phyloP scores from a whole-genome alignment of 2,113 vertebrate species.

The Edolisoma coerulescens region DNA sequence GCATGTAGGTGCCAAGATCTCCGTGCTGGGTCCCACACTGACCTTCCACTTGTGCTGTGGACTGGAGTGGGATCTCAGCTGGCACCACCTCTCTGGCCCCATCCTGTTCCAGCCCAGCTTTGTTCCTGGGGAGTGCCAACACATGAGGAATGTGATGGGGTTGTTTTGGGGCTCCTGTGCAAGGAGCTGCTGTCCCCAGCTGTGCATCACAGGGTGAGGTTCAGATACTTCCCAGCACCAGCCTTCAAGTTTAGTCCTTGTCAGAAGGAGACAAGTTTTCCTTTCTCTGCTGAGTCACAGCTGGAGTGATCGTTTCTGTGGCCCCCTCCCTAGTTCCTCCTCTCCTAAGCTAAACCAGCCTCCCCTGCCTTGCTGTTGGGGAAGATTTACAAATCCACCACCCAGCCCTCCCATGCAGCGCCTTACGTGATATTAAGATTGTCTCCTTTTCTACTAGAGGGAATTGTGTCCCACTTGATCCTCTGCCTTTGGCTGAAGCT shows the following conservation, averaged over 20 bases:
- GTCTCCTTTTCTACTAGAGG: background rate
- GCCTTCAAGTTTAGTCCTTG: background rate
- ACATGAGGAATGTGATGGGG: fast-evolving
- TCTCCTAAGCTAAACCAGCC: background rate
- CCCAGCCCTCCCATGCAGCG: background rate
- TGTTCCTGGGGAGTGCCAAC: background rate
- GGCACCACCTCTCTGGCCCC: background rate
- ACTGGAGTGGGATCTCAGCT: background rate
- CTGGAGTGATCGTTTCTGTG: background rate
- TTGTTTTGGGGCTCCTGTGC: background rate
- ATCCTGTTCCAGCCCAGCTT: background rate
- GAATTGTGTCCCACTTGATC: background rate
- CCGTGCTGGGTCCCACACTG: fast-evolving
- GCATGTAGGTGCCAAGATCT: background rate
- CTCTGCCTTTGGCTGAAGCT: background rate
- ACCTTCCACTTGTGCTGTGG: background rate
- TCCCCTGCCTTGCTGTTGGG: background rate
- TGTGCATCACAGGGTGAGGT: background rate
- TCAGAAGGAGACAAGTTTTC: background rate
- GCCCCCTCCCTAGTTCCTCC: background rate
- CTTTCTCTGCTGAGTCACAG: background rate
- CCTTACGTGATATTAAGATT: background rate
- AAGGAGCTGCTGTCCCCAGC: background rate
- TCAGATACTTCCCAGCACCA: background rate
- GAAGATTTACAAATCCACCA: background rate